Conservation (phyloP, 2,113 vertebrate genomes). For the Antidorcas marsupialis region DNA sequence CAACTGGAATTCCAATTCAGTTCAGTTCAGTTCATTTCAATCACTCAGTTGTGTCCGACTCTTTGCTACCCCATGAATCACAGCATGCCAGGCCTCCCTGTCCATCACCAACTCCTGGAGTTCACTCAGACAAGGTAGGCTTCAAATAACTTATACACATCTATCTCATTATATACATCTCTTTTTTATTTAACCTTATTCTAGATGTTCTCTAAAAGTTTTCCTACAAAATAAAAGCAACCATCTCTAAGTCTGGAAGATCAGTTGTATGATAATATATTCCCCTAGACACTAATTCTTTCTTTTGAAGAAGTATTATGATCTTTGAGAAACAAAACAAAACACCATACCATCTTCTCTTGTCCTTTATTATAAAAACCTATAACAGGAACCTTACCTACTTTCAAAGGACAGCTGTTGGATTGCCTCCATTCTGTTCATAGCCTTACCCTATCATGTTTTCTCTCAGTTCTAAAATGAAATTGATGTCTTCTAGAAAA, state of each 20-base stretch:
- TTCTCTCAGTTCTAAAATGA: neutral
- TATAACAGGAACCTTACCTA: neutral
- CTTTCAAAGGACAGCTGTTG: neutral
- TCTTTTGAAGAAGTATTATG: neutral
- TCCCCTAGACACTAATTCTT: neutral
- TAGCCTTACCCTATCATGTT: neutral
- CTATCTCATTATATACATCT: neutral
- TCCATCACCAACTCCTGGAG: no score
- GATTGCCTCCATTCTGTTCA: neutral
- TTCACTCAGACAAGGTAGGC: neutral
- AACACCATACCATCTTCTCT: neutral
- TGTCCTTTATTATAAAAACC: neutral
- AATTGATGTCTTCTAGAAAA: neutral
- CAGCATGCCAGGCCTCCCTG: no score
- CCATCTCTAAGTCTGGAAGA: neutral
- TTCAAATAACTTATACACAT: neutral
- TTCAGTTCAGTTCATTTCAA: no score
- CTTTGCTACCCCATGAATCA: no score
- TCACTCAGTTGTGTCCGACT: no score
- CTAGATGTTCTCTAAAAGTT: neutral
- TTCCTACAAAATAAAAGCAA: neutral
- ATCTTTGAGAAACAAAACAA: neutral
- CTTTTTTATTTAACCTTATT: neutral
- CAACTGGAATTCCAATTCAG: neutral
- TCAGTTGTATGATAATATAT: neutral